Base-by-base conservation (phyloP, 2,113 vertebrate species). In the Copsychus sechellarum region DNA sequence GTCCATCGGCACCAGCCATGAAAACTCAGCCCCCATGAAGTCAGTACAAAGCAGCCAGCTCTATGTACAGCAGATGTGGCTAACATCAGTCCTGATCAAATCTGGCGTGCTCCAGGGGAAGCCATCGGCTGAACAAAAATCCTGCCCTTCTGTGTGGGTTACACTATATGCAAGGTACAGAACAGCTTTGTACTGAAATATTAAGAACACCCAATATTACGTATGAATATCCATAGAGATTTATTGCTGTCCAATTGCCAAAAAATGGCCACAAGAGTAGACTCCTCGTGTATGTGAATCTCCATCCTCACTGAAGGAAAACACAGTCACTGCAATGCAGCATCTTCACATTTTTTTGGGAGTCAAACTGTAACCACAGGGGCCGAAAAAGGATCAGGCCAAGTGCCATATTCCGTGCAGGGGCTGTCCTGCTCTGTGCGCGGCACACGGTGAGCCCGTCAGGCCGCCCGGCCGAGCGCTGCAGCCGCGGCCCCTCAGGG, bases 361-460 rank as follows among this genome's bases (percentile, higher is more conserved):
- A 8, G 14, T 21, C 36, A 6, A 3, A 11, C 26, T 2, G 28
- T 13, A n/a, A 20, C 31, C 2, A 6, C 14, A 19, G 8, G 3
- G 3, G 8, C 38, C 14, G 6, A 5, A 8, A 26, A 5, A 14
- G 17, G 23, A 4, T 0, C 23, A 36, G 13, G 6, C 20, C 17
- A 1, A 34, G 48, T 1, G 1, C 50, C 1, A 5, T 7, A 0
- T 4, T 8, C 4, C 0, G 24, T 1, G 8, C 47, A 1, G 12
- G n/a, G 50, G 34, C 36, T 0, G 6, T 12, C 3, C 7, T 1
- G 34, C 5, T 0, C 5, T 0, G 58, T 0, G 47, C 0, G 36
- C 0, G 50, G 20, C 57, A 5, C 20, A 2, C 2, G 26, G 12
- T 0, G 19, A 16, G 4, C n/a, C 22, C 0, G 11, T 0, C 15